Evolutionary conservation across 2,888 invertebrate genomes (phyloP).

Genomic region (Hydrotaea diabolus): DNA sequence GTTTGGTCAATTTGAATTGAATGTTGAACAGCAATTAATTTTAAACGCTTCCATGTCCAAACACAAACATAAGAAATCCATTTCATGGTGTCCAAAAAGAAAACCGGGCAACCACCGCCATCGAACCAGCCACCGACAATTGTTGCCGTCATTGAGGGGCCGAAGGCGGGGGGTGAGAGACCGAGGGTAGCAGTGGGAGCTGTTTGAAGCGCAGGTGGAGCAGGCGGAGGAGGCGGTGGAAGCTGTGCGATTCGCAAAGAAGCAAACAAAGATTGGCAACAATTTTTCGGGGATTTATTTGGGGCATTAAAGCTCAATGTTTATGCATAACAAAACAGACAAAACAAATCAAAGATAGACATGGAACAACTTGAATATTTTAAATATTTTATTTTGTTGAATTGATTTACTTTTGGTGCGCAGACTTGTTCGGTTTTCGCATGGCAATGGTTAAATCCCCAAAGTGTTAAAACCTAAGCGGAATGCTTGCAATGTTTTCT

Average conservation of each 20-base stretch:
- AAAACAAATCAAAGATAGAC: constrained; percentile 68
- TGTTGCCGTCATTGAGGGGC: neutral
- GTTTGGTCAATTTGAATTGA: constrained; percentile 65
- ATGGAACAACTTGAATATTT: constrained; percentile 60
- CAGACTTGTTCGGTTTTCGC: too few relatives aligned
- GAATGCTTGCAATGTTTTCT: too few relatives aligned
- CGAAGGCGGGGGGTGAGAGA: neutral
- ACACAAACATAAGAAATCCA: constrained; percentile 68
- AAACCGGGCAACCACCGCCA: neutral
- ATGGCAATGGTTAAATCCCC: neutral
- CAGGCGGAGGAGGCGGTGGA: neutral
- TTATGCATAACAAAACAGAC: constrained; percentile 65
- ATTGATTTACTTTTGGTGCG: constrained; percentile 6
- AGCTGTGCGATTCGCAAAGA: neutral
- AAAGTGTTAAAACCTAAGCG: too few relatives aligned
- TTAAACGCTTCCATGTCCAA: constrained; percentile 68
- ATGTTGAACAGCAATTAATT: constrained; percentile 68
- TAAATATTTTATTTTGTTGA: constrained; percentile 7
- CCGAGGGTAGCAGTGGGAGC: neutral
- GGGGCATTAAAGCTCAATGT: constrained; percentile 67
- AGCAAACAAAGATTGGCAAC: constrained; percentile 26
- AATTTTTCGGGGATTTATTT: constrained; percentile 63
- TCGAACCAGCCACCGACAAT: constrained; percentile 8
- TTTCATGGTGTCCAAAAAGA: constrained; percentile 60
- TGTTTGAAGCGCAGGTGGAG: too few relatives aligned